Evolutionary conservation across 1,140 invertebrate species (phyloP).

Genomic region (Aphaenogaster rudis): DNA sequence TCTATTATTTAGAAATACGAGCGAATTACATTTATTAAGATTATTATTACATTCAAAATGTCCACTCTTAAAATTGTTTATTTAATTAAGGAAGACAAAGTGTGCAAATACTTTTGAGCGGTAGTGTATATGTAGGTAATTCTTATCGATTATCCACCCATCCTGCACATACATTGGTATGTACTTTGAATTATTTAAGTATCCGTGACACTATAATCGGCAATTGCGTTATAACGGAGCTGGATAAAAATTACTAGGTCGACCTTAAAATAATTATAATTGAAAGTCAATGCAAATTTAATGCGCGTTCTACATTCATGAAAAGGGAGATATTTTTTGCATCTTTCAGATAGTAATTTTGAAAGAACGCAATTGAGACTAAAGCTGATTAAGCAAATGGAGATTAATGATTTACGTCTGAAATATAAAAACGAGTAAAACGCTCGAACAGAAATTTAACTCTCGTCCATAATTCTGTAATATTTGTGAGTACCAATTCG

Average conservation of each 20-base stretch:
- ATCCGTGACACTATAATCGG: background rate
- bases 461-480: background rate
- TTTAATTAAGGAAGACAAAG: too few species aligned
- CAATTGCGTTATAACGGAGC: too few species aligned
- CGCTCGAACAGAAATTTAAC: constrained; percentile 20
- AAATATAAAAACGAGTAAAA: constrained; percentile 9
- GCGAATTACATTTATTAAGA: too few species aligned
- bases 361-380: background rate
- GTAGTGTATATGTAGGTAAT: background rate
- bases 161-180: background rate
- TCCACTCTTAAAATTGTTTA: too few species aligned
- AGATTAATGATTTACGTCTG: constrained; percentile 13
- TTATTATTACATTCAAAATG: too few species aligned
- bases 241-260: background rate
- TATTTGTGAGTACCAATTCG: constrained; percentile 22
- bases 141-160: constrained; percentile 20
- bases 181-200: constrained; percentile 35
- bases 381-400: background rate
- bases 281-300: background rate
- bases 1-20: too few species aligned
- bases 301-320: background rate
- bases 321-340: background rate
- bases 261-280: background rate
- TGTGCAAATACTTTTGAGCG: too few species aligned
- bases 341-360: background rate